Base-by-base conservation (phyloP, 2,113 vertebrate genomes). In the Myodes glareolus region DNA sequence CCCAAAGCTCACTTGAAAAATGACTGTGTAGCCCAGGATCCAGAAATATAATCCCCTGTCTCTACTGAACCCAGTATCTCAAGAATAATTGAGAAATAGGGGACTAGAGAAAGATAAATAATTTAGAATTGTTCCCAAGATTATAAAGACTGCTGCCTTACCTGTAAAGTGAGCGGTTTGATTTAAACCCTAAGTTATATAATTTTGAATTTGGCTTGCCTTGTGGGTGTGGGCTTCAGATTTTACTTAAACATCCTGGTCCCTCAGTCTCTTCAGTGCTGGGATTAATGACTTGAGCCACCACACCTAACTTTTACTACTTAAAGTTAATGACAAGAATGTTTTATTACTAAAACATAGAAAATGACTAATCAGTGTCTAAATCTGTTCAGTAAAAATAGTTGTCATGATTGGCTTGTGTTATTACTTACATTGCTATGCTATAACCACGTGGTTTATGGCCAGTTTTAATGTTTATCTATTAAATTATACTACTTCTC, bases 401-500 rank as follows among this genome's bases (percentile, higher is more conserved):
- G 73, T 84, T 73, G 13, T 77, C 8, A 25, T 27, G 58, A 45
- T 52, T 77, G 72, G 76, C 55, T 55, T 92, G 61, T 94, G 29
- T 93, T 31, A 84, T 80, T 73, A 55, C 17, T 17, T 81, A 3
- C 58, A 76, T 55, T 76, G 67, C 29, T 77, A 39, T 47, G 92
- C 91, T 95, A 4, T 88, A 21, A 90, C 29, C 52, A 5, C 84
- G 19, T 23, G 58, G 58, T 21, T 58, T 58, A 58, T 21, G 21
- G 6, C 19, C 19, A 14, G 4, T 88, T 39, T 89, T 63, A 94
- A 78, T 91, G 50, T 80, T 86, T 91, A 50, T 80, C 73, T 61
- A 90, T 85, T 90, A 92, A 80, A 82, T 94, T 12, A 88, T 29
- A 81, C 94, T 95, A 39, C 72, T 97, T 93, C n/a, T 96, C 50